Evolutionary conservation across 2,888 invertebrate genomes (phyloP).

Genomic region (Suillia variegata): DNA sequence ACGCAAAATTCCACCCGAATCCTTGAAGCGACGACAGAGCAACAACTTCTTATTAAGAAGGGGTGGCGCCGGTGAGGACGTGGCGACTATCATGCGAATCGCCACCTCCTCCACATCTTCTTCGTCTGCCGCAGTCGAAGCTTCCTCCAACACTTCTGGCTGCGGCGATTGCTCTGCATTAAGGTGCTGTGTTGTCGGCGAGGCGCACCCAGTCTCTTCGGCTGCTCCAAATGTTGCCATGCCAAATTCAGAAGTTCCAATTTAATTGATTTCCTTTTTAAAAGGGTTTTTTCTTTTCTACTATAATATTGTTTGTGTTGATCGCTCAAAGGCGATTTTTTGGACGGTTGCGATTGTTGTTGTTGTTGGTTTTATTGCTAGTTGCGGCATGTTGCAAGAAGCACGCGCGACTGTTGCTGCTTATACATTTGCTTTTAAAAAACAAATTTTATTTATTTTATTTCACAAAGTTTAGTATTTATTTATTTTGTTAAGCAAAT

Average conservation of each 20-base stretch:
- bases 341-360: slow-evolving; percentile 11
- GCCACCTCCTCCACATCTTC: slow-evolving; percentile 30
- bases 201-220: slow-evolving; percentile 6
- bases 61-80: slow-evolving; percentile 23
- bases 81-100: slow-evolving; percentile 35
- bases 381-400: not conserved
- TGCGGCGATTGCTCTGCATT: too few species aligned
- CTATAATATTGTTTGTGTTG: not conserved
- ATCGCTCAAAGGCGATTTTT: not conserved
- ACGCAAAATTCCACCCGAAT: slow-evolving; percentile 44
- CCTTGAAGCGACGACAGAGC: slow-evolving; percentile 54
- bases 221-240: slow-evolving; percentile 33
- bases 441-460: too few species aligned
- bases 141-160: not conserved
- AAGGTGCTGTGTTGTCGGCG: too few species aligned
- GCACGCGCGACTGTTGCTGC: not conserved
- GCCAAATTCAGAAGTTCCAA: not conserved
- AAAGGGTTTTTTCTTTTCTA: too few species aligned
- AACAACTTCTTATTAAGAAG: slow-evolving; percentile 46
- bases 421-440: too few species aligned
- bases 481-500: not conserved
- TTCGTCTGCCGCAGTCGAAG: not conserved
- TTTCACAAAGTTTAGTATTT: too few species aligned
- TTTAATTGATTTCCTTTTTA: not conserved
- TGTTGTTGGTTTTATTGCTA: slow-evolving; percentile 23